Base-by-base conservation (phyloP, 1,140 invertebrate species). In the Euura saliciscinereae region DNA sequence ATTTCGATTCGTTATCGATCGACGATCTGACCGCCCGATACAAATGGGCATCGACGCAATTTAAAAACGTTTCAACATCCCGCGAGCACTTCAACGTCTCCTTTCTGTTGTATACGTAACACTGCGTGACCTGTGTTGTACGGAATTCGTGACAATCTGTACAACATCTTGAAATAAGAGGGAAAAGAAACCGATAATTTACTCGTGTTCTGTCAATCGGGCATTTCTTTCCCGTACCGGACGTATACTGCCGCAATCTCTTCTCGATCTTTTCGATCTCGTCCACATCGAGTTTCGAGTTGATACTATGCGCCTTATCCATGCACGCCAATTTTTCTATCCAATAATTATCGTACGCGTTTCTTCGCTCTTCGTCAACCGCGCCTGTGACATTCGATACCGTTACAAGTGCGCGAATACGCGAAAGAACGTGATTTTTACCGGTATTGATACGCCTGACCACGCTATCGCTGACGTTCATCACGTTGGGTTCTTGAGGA, bases 301-400 rank as follows among this genome's bases (percentile, higher is more conserved):
- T 46, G 5, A 43, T 51, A 2, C 69, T 73, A 46, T 76, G 72
- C 4, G 69, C 51, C 11, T 70, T 71, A 43, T 76, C 75, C 67
- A 76, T 71, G 59, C 69, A 71, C 0, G 65, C 69, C 2, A 76
- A 42, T 70, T 76, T 76, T 10, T 76, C 71, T 13, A 76, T 76
- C 75, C 75, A 76, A 44, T 76, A 74, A 8, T 73, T 71, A 28
- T 76, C 75, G 45, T 76, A 76, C 65, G 69, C 71, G 7, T 45
- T 59, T 2, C 71, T 10, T 13, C 75, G 75, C 42, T 76, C 72
- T 3, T 73, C 72, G n/a, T 76, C 69, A 6, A 73, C 11, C 8
- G 46, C 68, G 11, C 74, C 74, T 71, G 64, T 44, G n/a, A 45
- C 43, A 46, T 28, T 28, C 28, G 28, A 28, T 28, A 28, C 28